Conservation (phyloP, 1,140 invertebrate species). For the Andricus grossulariae region DNA sequence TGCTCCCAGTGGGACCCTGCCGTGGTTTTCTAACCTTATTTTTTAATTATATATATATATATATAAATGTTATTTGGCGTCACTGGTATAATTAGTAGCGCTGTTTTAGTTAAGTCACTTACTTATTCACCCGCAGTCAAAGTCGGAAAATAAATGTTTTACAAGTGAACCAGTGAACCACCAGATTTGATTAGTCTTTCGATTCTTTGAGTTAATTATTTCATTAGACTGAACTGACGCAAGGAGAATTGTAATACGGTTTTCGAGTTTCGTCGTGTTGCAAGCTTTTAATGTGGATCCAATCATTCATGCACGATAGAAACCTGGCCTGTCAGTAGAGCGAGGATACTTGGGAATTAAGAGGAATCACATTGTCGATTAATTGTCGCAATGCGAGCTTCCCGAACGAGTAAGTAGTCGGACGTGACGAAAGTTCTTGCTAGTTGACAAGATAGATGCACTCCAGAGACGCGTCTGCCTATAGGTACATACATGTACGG, state of each 20-base stretch:
- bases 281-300: neutral
- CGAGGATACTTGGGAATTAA: constrained; percentile 41
- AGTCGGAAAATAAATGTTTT: too few relatives aligned
- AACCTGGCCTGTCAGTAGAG: constrained; percentile 5
- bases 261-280: too few relatives aligned
- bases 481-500: constrained; percentile 34
- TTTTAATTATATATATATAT: too few relatives aligned
- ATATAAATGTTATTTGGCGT: too few relatives aligned
- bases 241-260: neutral
- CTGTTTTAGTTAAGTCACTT: too few relatives aligned
- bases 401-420: constrained; percentile 43
- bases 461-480: constrained; percentile 55
- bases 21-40: too few relatives aligned
- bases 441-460: constrained; percentile 53
- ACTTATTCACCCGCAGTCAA: too few relatives aligned
- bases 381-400: constrained; percentile 49
- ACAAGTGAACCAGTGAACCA: too few relatives aligned
- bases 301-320: constrained; percentile 9
- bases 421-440: constrained; percentile 54
- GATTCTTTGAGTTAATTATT: neutral
- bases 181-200: too few relatives aligned
- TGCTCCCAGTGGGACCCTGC: too few relatives aligned
- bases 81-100: too few relatives aligned
- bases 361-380: constrained; percentile 55
- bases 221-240: neutral